These are phyloP conservation scores for Thamnophis sirtalis DNA, from an alignment of 2,113 vertebrate genomes.

Conservation along the genomic window DNA sequence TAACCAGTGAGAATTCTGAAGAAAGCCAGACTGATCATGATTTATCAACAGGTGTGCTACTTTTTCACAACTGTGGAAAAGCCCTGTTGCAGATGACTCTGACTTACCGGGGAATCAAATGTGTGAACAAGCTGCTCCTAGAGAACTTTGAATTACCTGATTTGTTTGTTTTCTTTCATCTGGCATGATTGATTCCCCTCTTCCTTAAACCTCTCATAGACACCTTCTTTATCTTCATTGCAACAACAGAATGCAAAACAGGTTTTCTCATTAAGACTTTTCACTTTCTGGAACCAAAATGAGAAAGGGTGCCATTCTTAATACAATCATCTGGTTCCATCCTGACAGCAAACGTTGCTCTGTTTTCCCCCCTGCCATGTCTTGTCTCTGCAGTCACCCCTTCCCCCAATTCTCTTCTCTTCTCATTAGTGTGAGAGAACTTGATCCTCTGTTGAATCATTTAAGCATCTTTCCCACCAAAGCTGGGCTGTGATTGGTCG, in stretches of 20 bases:
- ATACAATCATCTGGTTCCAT: neutral
- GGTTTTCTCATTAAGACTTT: rapidly evolving
- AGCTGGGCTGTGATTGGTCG: neutral
- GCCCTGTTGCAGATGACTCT: neutral
- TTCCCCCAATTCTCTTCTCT: neutral
- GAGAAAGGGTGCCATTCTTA: neutral
- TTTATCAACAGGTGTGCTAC: neutral
- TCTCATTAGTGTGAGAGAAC: neutral
- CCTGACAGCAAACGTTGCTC: neutral
- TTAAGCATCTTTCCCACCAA: neutral
- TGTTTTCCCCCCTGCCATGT: neutral
- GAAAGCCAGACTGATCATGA: neutral
- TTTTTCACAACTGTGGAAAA: neutral
- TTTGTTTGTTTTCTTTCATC: neutral
- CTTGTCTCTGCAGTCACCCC: neutral
- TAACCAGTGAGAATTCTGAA: neutral
- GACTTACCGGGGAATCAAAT: neutral
- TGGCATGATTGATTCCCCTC: rapidly evolving
- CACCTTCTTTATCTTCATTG: neutral
- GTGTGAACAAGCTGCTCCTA: neutral
- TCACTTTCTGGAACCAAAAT: neutral
- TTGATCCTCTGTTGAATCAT: neutral
- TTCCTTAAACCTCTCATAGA: neutral
- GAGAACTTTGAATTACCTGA: constrained; percentile 43
- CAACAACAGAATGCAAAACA: rapidly evolving